These are phyloP conservation scores for Elephas maximus DNA, from an alignment of 2,113 vertebrate genomes.

Conservation along the genomic window DNA sequence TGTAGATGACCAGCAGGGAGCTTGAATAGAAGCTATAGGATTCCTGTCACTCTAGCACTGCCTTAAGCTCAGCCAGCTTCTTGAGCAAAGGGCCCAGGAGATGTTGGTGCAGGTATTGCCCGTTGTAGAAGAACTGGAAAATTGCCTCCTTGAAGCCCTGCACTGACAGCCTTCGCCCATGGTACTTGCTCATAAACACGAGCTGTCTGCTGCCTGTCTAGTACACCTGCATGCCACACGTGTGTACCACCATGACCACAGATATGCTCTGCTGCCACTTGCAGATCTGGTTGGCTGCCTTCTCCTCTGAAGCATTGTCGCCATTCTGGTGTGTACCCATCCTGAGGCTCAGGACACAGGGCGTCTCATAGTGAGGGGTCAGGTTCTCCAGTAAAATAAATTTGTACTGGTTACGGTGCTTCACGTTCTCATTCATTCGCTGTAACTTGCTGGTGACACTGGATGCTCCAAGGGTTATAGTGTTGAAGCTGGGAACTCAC, in stretches of 20 bases:
- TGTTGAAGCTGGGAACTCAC: slow-evolving; percentile 96
- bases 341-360: slow-evolving; percentile 98
- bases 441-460: slow-evolving; percentile 99
- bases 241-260: slow-evolving; percentile 95
- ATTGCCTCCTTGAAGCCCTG: slow-evolving; percentile 98
- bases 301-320: slow-evolving; percentile 97
- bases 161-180: slow-evolving; percentile 96
- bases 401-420: slow-evolving; percentile 99
- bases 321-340: slow-evolving; percentile 99
- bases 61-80: slow-evolving; percentile 96
- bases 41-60: slow-evolving; percentile 95
- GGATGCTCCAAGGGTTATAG: slow-evolving; percentile 99
- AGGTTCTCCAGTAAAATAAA: slow-evolving; percentile 99
- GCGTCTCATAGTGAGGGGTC: slow-evolving; percentile 95
- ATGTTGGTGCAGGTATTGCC: slow-evolving; percentile 94
- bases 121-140: slow-evolving; percentile 98
- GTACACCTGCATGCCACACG: slow-evolving; percentile 99
- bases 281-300: slow-evolving; percentile 97
- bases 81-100: slow-evolving; percentile 96
- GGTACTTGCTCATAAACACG: slow-evolving; percentile 99
- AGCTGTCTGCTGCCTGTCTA: slow-evolving; percentile 96
- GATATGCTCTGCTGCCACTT: slow-evolving; percentile 99
- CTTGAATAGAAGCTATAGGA: slow-evolving; percentile 99
- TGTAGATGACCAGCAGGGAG: slow-evolving; percentile 98
- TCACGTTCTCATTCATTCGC: slow-evolving; percentile 98